Evolutionary conservation across 2,113 vertebrate genomes (phyloP).

Genomic region (human (Homo sapiens)): GRCh38 chr20:50652001-50652500

Average conservation of each 20-base stretch:
- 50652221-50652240: rapidly evolving
- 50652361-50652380: no score
- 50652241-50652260: neutral
- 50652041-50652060: rapidly evolving
- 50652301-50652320: rapidly evolving
- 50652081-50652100: neutral
- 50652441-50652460: no score
- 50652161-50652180: neutral
- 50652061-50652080: neutral
- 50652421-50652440: no score
- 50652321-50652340: no score
- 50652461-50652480: no score
- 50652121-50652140: neutral
- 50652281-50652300: neutral
- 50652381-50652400: no score
- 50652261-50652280: neutral
- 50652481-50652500: no score
- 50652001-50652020: rapidly evolving
- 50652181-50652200: neutral
- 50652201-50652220: neutral
- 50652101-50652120: neutral
- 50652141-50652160: neutral
- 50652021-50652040: rapidly evolving
- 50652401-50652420: no score
- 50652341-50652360: no score